Conservation (phyloP, 2,797 vertebrate species). For the Lacerta viridis region DNA sequence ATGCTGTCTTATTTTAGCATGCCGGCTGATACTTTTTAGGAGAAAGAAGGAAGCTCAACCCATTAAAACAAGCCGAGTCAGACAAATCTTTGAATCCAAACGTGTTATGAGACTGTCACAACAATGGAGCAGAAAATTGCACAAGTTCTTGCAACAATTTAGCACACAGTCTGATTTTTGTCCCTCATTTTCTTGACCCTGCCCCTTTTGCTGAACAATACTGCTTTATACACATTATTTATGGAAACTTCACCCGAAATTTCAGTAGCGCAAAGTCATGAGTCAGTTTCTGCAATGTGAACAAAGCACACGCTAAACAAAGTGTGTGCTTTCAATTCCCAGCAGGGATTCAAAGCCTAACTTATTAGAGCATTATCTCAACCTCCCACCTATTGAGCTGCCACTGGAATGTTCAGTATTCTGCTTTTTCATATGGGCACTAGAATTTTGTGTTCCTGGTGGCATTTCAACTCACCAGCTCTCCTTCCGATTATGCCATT, state of each 20-base stretch:
- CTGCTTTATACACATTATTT: slow-evolving; percentile 4
- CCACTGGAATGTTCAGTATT: background rate
- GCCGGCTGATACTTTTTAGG: background rate
- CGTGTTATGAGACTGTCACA: background rate
- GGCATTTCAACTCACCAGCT: slow-evolving; percentile 12
- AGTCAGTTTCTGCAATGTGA: background rate
- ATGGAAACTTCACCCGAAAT: background rate
- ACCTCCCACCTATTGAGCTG: slow-evolving; percentile 23
- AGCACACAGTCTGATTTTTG: background rate
- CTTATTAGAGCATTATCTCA: slow-evolving; percentile 21
- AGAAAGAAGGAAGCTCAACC: background rate
- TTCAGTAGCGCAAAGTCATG: background rate
- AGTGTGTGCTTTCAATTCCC: slow-evolving; percentile 7
- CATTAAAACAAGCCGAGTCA: background rate
- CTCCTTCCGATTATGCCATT: slow-evolving; percentile 8
- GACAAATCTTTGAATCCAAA: background rate
- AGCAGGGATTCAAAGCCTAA: background rate
- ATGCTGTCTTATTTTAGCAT: background rate
- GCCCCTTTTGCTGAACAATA: background rate
- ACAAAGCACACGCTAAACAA: background rate
- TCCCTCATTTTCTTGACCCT: background rate
- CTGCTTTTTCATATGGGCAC: background rate
- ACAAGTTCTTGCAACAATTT: background rate
- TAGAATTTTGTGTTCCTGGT: background rate
- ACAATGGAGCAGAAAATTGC: background rate